Evolutionary conservation across 2,888 invertebrate species (phyloP).

Genomic region (Xanthorhoe spadicearia): DNA sequence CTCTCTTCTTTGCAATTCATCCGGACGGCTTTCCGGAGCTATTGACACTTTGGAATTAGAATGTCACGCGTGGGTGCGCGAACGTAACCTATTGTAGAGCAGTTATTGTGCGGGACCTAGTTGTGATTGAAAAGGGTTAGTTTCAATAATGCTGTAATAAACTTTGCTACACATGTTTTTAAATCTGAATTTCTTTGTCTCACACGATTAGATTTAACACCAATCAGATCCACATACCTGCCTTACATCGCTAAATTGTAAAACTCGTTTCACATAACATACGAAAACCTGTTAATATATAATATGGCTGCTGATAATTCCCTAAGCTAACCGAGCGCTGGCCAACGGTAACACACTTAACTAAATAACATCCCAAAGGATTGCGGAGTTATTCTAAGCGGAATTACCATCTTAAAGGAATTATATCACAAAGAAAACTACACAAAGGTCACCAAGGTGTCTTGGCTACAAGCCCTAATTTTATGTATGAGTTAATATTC

Average conservation of each 20-base stretch:
- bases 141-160: constrained; percentile 29
- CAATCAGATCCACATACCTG: not conserved
- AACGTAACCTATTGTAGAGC: constrained; percentile 73
- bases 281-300: constrained; percentile 27
- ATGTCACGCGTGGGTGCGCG: constrained; percentile 80
- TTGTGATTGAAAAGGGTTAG: constrained; percentile 62
- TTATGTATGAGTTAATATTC: not conserved
- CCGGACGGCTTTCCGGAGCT: constrained; percentile 69
- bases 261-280: constrained; percentile 10
- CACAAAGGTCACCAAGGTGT: constrained; percentile 56
- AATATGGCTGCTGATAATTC: constrained; percentile 30
- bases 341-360: constrained; percentile 28
- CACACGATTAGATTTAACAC: not conserved
- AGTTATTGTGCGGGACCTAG: constrained; percentile 57
- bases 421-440: constrained; percentile 55
- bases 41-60: constrained; percentile 78
- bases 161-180: not conserved
- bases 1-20: constrained; percentile 67
- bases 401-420: constrained; percentile 72
- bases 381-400: constrained; percentile 53
- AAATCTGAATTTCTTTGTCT: not conserved
- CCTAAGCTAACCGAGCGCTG: constrained; percentile 25
- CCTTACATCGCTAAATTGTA: not conserved
- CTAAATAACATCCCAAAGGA: constrained; percentile 30
- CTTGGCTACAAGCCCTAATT: constrained; percentile 28